phyloP scores from a whole-genome alignment of 2,113 vertebrate genomes.

The Capra hircus region DNA sequence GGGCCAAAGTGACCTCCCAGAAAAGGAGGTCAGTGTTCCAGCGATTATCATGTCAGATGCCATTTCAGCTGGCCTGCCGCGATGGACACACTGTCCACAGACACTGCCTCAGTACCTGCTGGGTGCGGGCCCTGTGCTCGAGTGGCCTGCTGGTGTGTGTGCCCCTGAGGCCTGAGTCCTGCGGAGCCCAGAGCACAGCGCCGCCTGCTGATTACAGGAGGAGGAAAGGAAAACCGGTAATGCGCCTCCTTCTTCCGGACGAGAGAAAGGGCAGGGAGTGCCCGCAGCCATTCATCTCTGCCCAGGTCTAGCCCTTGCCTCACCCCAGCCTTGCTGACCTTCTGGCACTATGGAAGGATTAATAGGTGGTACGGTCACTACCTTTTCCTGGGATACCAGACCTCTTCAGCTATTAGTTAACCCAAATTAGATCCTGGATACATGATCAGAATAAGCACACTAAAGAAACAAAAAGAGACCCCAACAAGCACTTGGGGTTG shows the following conservation, averaged over 20 bases:
- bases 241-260: neutral
- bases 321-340: neutral
- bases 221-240: accelerated
- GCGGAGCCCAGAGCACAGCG: neutral
- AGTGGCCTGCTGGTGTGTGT: neutral
- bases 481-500: neutral
- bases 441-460: neutral
- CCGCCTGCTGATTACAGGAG: accelerated
- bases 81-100: neutral
- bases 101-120: neutral
- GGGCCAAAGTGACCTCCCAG: neutral
- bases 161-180: neutral
- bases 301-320: neutral
- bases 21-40: neutral
- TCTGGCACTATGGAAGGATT: neutral
- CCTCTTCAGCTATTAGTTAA: neutral
- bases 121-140: neutral
- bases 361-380: neutral
- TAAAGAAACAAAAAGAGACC: neutral
- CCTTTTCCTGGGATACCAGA: neutral
- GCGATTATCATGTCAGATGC: neutral
- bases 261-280: neutral
- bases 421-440: neutral
- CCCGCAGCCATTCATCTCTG: neutral
- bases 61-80: neutral